phyloP scores from a whole-genome alignment of 2,797 vertebrate species.

The Anguilla megastoma region DNA sequence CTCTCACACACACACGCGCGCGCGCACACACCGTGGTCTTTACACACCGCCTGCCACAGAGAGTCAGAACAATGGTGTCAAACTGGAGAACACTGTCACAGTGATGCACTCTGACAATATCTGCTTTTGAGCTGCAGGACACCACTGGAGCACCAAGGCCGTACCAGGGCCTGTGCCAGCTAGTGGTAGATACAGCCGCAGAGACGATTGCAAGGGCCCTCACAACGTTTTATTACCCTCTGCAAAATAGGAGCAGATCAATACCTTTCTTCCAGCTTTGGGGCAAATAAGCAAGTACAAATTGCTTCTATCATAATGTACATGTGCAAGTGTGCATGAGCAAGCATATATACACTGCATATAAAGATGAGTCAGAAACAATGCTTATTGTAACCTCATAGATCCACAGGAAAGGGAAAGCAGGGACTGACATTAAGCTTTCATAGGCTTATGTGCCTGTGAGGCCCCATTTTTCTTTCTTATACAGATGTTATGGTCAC shows the following conservation, averaged over 20 bases:
- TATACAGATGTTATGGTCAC: too few species aligned
- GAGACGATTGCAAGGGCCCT: not conserved
- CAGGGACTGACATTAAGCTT: not conserved
- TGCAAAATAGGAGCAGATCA: not conserved
- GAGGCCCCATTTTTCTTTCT: too few species aligned
- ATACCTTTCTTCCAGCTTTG: not conserved
- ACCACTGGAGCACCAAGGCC: conserved; percentile 64
- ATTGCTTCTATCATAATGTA: not conserved
- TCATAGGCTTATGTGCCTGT: not conserved
- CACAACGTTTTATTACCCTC: conserved; percentile 1
- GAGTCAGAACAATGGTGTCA: conserved; percentile 87
- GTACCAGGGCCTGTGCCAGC: conserved; percentile 81
- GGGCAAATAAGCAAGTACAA: not conserved
- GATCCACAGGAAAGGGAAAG: not conserved
- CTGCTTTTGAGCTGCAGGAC: conserved; percentile 76
- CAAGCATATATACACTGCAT: not conserved
- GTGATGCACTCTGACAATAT: conserved; percentile 85
- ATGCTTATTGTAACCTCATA: not conserved
- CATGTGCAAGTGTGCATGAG: not conserved
- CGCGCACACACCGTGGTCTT: not conserved
- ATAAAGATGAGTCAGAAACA: not conserved
- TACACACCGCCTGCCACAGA: conserved; percentile 53
- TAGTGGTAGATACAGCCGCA: conserved; percentile 70
- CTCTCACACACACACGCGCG: not conserved
- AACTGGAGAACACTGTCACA: conserved; percentile 76